Evolutionary conservation across 1,140 invertebrate species (phyloP).

Genomic region (Drosophila quadrilineata): DNA sequence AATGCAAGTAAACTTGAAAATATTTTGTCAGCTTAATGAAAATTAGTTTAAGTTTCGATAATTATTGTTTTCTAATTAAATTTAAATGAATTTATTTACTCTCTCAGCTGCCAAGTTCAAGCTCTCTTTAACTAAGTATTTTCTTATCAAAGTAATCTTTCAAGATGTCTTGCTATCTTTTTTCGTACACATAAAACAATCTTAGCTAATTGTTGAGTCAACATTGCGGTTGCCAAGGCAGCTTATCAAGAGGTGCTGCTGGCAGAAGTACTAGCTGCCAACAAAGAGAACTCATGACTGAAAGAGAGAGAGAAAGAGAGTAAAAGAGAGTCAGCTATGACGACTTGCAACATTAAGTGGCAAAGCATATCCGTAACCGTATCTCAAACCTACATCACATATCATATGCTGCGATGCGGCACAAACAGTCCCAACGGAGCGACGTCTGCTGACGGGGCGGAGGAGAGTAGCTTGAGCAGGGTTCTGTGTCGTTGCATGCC

Average conservation of each 20-base stretch:
- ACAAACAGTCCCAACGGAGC: conserved; percentile 28
- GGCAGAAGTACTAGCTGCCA: no score
- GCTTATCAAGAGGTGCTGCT: conserved; percentile 27
- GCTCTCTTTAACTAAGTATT: no score
- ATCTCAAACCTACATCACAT: conserved; percentile 6
- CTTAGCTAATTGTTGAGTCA: conserved; percentile 52
- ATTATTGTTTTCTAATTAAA: no score
- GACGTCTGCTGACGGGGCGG: no score
- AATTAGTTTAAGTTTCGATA: no score
- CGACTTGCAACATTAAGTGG: conserved; percentile 36
- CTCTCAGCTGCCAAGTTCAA: no score
- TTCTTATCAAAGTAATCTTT: not conserved
- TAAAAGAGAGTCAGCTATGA: conserved; percentile 39
- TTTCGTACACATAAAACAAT: not conserved
- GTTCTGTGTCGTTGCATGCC: not conserved
- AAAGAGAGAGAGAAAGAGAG: no score
- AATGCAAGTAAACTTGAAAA: no score
- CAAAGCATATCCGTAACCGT: not conserved
- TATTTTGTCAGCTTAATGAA: no score
- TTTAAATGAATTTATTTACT: no score
- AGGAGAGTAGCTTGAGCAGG: no score
- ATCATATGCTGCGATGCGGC: conserved; percentile 18
- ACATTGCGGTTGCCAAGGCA: conserved; percentile 38
- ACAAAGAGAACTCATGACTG: no score
- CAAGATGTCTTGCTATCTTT: conserved; percentile 4